Conservation (phyloP, 2,797 vertebrate species). For the Pipistrellus pipistrellus region DNA sequence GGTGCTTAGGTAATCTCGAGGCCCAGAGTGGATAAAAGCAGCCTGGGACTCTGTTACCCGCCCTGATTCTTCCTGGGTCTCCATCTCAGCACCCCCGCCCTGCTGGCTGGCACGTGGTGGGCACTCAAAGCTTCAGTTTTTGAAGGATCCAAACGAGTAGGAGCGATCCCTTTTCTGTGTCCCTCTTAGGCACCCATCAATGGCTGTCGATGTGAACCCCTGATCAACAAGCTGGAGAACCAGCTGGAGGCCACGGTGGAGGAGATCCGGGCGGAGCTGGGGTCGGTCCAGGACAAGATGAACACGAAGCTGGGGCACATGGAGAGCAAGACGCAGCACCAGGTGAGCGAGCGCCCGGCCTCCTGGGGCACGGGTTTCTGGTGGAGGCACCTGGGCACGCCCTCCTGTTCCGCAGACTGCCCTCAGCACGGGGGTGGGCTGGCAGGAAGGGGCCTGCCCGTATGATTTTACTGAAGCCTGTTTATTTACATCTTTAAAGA, state of each 20-base stretch:
- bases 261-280: constrained; percentile 96
- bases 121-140: neutral
- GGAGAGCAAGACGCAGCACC: constrained; percentile 95
- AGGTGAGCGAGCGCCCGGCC: constrained; percentile 87
- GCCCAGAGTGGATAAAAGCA: neutral
- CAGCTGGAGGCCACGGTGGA: constrained; percentile 97
- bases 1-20: neutral
- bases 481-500: neutral
- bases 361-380: rapidly evolving
- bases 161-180: neutral
- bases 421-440: rapidly evolving
- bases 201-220: constrained; percentile 97
- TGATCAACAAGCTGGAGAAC: constrained; percentile 97
- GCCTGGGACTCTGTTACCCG: neutral
- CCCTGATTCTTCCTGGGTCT: neutral
- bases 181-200: constrained; percentile 94
- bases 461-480: neutral
- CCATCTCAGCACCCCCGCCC: neutral
- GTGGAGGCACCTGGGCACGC: neutral
- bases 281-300: constrained; percentile 94
- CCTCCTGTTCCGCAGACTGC: neutral
- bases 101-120: rapidly evolving
- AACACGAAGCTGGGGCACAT: constrained; percentile 96
- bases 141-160: neutral
- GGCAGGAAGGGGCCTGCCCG: neutral